Evolutionary conservation across 1,140 invertebrate genomes (phyloP).

Genomic region (Spodoptera frugiperda): DNA sequence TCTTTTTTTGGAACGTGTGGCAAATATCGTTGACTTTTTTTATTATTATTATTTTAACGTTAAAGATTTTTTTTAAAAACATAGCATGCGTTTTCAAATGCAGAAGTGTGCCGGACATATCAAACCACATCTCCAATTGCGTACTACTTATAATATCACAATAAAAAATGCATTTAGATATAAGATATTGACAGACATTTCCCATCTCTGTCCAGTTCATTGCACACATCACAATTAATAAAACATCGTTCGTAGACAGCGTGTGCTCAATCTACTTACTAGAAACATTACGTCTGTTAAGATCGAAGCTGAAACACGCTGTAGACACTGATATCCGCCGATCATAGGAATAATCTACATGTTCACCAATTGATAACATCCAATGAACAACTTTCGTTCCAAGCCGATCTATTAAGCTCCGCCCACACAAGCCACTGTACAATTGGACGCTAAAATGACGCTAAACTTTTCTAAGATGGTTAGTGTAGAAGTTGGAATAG

Average conservation of each 20-base stretch:
- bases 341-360: constrained; percentile 66
- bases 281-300: constrained; percentile 29
- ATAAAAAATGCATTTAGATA: too few relatives aligned
- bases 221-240: neutral
- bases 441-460: constrained; percentile 65
- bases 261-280: neutral
- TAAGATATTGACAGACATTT: too few relatives aligned
- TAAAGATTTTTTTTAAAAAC: too few relatives aligned
- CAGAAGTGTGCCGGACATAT: too few relatives aligned
- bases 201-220: too few relatives aligned
- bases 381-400: constrained; percentile 82
- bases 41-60: too few relatives aligned
- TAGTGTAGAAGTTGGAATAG: too few relatives aligned
- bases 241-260: constrained; percentile 25
- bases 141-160: too few relatives aligned
- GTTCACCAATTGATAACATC: constrained; percentile 80
- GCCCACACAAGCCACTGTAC: constrained; percentile 74
- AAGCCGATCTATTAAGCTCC: constrained; percentile 75
- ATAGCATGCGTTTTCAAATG: too few relatives aligned
- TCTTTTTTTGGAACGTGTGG: too few relatives aligned
- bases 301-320: constrained; percentile 42
- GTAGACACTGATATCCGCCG: constrained; percentile 47
- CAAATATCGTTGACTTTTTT: too few relatives aligned
- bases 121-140: too few relatives aligned
- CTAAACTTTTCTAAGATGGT: constrained; percentile 6